Base-by-base conservation (phyloP, 2,113 vertebrate species). In the Pachypanchax playfairii region DNA sequence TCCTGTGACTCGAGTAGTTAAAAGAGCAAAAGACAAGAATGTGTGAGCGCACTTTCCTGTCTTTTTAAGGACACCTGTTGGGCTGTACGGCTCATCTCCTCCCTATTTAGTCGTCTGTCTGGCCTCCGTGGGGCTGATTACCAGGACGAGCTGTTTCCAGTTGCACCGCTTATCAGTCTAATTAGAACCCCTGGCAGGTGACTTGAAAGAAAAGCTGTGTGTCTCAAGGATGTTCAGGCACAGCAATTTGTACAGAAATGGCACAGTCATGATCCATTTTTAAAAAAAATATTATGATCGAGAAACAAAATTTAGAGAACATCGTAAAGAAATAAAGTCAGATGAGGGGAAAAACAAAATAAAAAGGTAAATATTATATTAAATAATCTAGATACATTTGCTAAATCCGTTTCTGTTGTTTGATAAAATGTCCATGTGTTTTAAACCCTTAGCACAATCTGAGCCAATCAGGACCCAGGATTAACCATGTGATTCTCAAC, bases 11-110 rank as follows among this genome's bases (percentile, higher is more conserved):
- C 17, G 18, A 79, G 75, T 44, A 57, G 73, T 69, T 65, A 2
- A 50, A 54, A 41, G 48, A 33, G 36, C 47, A 35, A 66, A 49
- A 67, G 50, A 52, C 29, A 26, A 62, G 62, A 29, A 52, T 60
- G 71, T 47, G 44, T 51, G 66, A 75, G 74, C 66, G 63, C 56
- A 70, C 75, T 73, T 77, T 69, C 80, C 73, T 58, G 73, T 81
- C 79, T 85, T 85, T 85, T 88, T 83, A 82, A 85, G 79, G 84
- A 88, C 88, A 89, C 88, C 87, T 90, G 87, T 90, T 85, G 88
- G 73, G 87, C 73, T 82, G 81, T 78, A 88, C 38, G 80, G 84
- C 89, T 90, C 86, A 87, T 90, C 82, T 88, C 84, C 82, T 84
- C 77, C 85, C 87, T 84, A 85, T 89, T 87, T 89, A 87, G 77